phyloP scores from a whole-genome alignment of 2,797 vertebrate species.

The Tokudaia tokunoshimensis region DNA sequence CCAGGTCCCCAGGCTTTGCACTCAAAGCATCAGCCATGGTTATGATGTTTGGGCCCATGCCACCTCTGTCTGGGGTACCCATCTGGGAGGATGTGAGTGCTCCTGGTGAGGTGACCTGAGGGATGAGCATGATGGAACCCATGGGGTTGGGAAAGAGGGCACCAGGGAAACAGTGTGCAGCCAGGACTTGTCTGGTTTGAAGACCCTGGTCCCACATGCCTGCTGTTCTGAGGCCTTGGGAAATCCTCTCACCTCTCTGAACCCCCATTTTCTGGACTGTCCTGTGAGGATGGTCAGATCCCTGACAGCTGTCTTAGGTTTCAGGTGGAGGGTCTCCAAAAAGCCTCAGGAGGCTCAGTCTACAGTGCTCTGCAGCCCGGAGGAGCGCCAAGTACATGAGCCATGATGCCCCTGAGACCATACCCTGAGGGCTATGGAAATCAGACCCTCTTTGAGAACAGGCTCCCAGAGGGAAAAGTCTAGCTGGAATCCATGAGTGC shows the following conservation, averaged over 20 bases:
- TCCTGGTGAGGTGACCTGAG: neutral
- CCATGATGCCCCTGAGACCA: rapidly evolving
- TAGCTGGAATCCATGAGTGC: rapidly evolving
- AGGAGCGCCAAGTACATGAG: neutral
- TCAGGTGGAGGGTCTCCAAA: neutral
- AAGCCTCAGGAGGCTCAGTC: neutral
- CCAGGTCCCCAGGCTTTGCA: neutral
- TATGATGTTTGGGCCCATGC: too few relatives aligned
- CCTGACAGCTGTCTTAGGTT: neutral
- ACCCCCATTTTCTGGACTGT: neutral
- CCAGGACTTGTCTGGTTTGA: too few relatives aligned
- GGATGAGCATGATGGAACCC: neutral
- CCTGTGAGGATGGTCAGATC: rapidly evolving
- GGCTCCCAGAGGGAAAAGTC: neutral
- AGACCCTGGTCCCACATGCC: too few relatives aligned
- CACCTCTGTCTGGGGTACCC: neutral
- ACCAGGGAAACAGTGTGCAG: neutral
- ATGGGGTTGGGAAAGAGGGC: neutral
- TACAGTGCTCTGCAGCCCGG: too few relatives aligned
- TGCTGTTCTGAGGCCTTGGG: neutral
- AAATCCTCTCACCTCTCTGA: too few relatives aligned
- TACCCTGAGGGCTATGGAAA: too few relatives aligned
- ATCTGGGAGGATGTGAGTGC: neutral
- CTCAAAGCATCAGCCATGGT: neutral
- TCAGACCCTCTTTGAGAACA: neutral